Conservation (phyloP, 2,888 invertebrate species). For the Malacosoma neustria region DNA sequence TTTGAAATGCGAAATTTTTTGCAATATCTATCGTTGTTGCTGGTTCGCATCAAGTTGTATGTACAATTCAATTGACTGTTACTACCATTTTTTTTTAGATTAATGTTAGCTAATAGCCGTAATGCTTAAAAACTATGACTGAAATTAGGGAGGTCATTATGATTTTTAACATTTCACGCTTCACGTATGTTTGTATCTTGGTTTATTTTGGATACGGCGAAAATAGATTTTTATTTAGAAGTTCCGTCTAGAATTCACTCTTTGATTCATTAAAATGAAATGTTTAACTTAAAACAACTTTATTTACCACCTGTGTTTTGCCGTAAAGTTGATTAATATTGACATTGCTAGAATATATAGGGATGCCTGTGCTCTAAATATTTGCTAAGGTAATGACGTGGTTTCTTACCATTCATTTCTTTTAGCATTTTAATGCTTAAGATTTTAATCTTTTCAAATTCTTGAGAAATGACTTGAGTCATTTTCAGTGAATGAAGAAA, state of each 20-base stretch:
- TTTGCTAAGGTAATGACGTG: too few relatives aligned
- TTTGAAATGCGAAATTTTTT: constrained; percentile 32
- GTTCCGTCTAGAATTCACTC: neutral
- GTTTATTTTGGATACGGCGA: neutral
- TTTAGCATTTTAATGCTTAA: too few relatives aligned
- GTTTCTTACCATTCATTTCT: too few relatives aligned
- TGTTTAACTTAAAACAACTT: neutral
- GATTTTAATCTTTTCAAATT: too few relatives aligned
- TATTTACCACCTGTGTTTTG: neutral
- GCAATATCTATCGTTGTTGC: constrained; percentile 21
- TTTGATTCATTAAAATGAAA: neutral
- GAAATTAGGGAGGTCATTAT: neutral
- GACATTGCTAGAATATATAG: neutral
- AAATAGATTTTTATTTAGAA: neutral
- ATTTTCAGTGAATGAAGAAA: too few relatives aligned
- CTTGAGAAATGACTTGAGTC: too few relatives aligned
- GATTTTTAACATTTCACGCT: constrained; percentile 3
- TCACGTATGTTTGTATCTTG: neutral
- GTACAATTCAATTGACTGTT: constrained; percentile 5
- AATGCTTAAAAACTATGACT: neutral
- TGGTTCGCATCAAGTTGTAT: constrained; percentile 20
- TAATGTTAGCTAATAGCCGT: neutral
- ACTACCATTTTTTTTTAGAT: neutral
- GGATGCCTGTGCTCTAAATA: too few relatives aligned
- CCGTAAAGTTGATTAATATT: neutral